These are phyloP conservation scores for Nematolebias whitei DNA, from an alignment of 2,113 vertebrate genomes.

Conservation along the genomic window DNA sequence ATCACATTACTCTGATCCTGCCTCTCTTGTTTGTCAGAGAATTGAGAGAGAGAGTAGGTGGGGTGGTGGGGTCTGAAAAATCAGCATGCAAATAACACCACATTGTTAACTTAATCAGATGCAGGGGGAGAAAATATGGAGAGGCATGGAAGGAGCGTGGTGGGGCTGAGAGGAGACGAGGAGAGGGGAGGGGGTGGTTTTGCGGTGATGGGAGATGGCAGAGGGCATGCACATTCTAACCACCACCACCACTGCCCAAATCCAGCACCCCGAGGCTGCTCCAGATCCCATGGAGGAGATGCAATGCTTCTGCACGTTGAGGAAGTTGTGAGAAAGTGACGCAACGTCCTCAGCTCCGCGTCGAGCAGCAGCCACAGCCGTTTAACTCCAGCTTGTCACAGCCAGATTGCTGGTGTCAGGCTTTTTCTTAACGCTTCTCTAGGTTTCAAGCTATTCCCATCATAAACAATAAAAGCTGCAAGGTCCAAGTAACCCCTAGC, in stretches of 20 bases:
- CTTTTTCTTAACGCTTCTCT: conserved; percentile 18
- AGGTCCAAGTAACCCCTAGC: conserved; percentile 10
- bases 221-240: conserved; percentile 82
- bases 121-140: conserved; percentile 94
- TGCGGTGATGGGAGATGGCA: conserved; percentile 80
- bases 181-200: conserved; percentile 37
- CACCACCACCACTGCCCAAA: conserved; percentile 51
- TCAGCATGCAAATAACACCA: conserved; percentile 99
- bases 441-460: conserved; percentile 38
- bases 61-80: conserved; percentile 89
- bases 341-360: conserved; percentile 31
- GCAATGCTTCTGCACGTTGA: background rate
- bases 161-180: conserved; percentile 76
- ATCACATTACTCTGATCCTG: conserved; percentile 94
- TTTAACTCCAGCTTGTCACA: conserved; percentile 21
- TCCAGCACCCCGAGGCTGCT: conserved; percentile 38
- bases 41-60: conserved; percentile 79
- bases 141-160: conserved; percentile 83
- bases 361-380: conserved; percentile 45
- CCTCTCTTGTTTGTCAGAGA: conserved; percentile 83
- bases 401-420: conserved; percentile 4
- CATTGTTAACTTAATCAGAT: conserved; percentile 99
- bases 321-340: conserved; percentile 24
- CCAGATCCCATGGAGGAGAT: conserved; percentile 24
- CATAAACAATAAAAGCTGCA: conserved; percentile 15